Percentiles rank a stretch among this genome's conserved stretches.
Conservation (phyloP, 2,888 invertebrate genomes). For the Aporophyla lueneburgensis region DNA sequence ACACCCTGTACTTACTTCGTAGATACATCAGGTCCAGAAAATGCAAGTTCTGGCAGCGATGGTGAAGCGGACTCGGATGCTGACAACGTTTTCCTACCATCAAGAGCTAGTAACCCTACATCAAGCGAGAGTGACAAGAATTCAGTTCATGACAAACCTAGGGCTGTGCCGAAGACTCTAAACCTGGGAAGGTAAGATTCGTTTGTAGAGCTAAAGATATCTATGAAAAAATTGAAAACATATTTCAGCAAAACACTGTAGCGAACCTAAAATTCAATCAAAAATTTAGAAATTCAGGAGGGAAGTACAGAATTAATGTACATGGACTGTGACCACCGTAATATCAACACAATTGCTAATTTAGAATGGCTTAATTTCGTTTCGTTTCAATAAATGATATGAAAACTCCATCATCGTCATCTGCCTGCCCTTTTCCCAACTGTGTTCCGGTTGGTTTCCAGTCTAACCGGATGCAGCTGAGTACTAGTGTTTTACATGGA, state of each 20-base stretch:
- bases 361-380: no score
- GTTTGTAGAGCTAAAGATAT: neutral
- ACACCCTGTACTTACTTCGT: slow-evolving; percentile 2
- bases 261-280: neutral
- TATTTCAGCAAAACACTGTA: neutral
- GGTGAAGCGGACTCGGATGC: slow-evolving; percentile 88
- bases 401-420: no score
- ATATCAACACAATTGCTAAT: neutral
- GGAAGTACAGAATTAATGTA: neutral
- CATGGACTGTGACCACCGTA: neutral
- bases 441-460: no score
- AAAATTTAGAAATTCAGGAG: neutral
- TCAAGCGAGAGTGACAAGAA: slow-evolving; percentile 73
- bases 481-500: no score
- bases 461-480: no score
- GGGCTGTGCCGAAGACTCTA: slow-evolving; percentile 85
- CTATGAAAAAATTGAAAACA: no score
- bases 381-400: no score
- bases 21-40: slow-evolving; percentile 93
- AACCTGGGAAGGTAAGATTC: slow-evolving; percentile 84
- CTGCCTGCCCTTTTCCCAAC: no score
- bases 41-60: slow-evolving; percentile 88
- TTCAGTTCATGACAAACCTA: slow-evolving; percentile 75
- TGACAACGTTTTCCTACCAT: slow-evolving; percentile 88
- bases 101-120: slow-evolving; percentile 82